Evolutionary conservation across 2,888 invertebrate species (phyloP), one percentile per base, ranked within the genome.

Genomic region (Sminthurinus aureus): DNA sequence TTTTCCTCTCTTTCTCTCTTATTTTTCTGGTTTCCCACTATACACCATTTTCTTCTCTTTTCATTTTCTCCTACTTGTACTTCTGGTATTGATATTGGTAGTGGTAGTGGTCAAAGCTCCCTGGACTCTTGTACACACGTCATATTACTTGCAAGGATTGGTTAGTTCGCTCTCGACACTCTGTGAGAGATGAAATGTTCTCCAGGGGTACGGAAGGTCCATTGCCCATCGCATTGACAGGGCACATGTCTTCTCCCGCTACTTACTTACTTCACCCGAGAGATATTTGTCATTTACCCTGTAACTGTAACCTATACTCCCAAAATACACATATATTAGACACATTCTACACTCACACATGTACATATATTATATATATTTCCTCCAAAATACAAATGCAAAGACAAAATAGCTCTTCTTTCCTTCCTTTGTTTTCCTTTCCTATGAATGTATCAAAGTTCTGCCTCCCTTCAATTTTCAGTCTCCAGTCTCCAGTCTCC

Each of bases 51-150:
- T 78, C 79, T 51, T 20, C 75, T 75, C 38, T 38, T 38, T 38
- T 38, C 38, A 6, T 38, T 38, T 6, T 38, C 38, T 38, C 38
- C 38, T 38, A 38, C 38, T 38, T 38, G 38, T 38, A 38, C 38
- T 38, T 38, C 6, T 38, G 6, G 38, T 38, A 38, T 24, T 73
- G 26, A 6, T 73, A 26, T 20, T 76, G n/a, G 64, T 78, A 26
- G 58, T 67, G 18, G 38, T 67, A 77, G 50, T 82, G 76, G 76
- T 82, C 82, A 82, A 76, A 82, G 75, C 50, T 82, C 82, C 82
- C 82, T 69, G 66, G 82, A 82, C 82, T 82, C 82, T 82, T 77
- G 82, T 82, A 82, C 82, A 77, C 22, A 82, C 76, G 82, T 82
- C 82, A 82, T 82, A 77, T 82, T 82, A 79, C 79, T 79, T 71